Base-by-base conservation (phyloP, 2,113 vertebrate species). In the Microtus oregoni region DNA sequence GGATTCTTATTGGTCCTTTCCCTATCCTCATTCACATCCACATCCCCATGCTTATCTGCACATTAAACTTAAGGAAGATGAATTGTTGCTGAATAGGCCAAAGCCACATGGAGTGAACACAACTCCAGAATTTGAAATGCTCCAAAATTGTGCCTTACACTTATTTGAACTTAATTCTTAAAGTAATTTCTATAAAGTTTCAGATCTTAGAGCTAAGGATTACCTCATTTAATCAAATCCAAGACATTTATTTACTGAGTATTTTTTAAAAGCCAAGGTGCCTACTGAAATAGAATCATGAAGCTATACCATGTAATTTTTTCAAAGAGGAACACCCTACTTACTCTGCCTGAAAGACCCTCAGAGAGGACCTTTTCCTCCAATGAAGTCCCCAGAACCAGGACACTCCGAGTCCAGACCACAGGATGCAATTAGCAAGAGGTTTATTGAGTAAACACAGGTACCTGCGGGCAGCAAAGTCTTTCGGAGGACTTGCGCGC, bases 241-340 rank as follows among this genome's bases (percentile, higher is more conserved):
- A 63, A 13, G 7, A 41, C 61, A 41, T 63, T 41, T 41, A 41
- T 26, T 63, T 24, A 94, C 12, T 22, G 19, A 26, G 3, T 5
- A 63, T 89, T 92, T 79, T 88, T 89, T 94, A 78, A 32, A 90
- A 77, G 6, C 35, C n/a, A 65, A 30, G 3, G 63, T 94, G 83
- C 85, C 86, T 95, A 19, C 86, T 92, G 47, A 96, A 81, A 79
- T 7, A 85, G 7, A 82, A 38, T 70, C 0, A 61, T 63, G 85
- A 90, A 17, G 2, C 38, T 83, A 13, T 38, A 10, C 24, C 35
- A 63, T 63, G 7, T 88, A 63, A 22, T 17, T 19, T 75, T 75
- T 61, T 68, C 79, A 78, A 83, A 65, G 41, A 44, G 61, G 35
- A 96, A 75, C 11, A 5, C 9, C 50, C 1, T 28, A 41, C 90